Base-by-base conservation (phyloP, 1,140 invertebrate genomes). In the Oedothorax gibbosus region DNA sequence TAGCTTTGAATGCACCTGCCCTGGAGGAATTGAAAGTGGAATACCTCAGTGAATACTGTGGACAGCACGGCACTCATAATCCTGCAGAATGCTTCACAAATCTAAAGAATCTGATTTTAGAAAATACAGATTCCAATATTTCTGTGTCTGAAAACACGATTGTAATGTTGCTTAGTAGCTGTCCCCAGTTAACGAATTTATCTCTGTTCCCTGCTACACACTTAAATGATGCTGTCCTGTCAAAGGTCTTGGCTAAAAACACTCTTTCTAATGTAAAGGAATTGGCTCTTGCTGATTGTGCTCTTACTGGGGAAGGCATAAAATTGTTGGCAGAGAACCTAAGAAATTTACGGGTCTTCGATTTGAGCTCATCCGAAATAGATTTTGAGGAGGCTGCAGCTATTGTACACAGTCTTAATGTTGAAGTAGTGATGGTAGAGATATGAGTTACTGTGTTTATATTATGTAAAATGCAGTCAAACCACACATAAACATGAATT, bases 21-120 rank as follows among this genome's bases (percentile, higher is more conserved):
- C 11, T 85, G 14, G 66, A 85, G 62, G 56, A 56, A 21, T 54
- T 85, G n/a, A 78, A 53, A 78, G 18, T 85, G 11, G 75, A 85
- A 18, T 78, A 35, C 18, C n/a, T 51, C n/a, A 69, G 51, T 21
- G 83, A 85, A 20, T 14, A 65, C 15, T 18, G 56, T 51, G 35
- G 20, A n/a, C 69, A 20, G 21, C 64, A 69, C 5, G 12, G 10
- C 4, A 15, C 73, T 21, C 20, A 15, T 9, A 21, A 71, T 35
- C 35, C 50, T 15, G 2, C 35, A 20, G 21, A n/a, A 15, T 84
- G 35, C 10, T 78, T 85, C 14, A 15, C 57, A 5, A 5, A 71
- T 35, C 53, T 85, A 5, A 62, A 35, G 35, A 51, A 15, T 64
- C 65, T 85, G 15, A 12, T 69, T 53, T 20, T 85, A 10, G 83